Base-by-base conservation (phyloP, 2,888 invertebrate species). In the Andrena chrysosceles region DNA sequence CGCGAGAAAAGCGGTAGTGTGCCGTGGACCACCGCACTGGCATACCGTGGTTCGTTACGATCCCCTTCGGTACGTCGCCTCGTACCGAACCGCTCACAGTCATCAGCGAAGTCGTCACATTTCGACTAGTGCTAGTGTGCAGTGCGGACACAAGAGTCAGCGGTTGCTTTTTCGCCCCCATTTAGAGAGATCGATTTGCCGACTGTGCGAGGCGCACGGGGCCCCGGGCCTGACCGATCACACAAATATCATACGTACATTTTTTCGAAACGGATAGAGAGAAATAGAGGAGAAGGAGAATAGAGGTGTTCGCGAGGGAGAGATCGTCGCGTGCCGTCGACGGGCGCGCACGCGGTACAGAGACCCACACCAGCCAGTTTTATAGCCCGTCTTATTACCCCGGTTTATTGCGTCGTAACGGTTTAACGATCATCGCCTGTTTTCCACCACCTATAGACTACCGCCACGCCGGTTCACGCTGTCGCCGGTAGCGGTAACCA, bases 1-100 rank as follows among this genome's bases (percentile, higher is more conserved):
- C 93, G 95, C 95, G 95, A 95, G 94, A 94, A 95, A 95, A 96
- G 96, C 95, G 95, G 95, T 95, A 95, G 96, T 95, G 95, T 95
- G 95, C 95, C 95, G 95, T 95, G 95, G 95, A 95, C 95, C 95
- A 95, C 94, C 95, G 95, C 93, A 93, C 93, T 93, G 93, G 93
- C 93, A 93, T 93, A 93, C 93, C 93, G 93, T 93, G 93, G 92
- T 92, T 92, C 92, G 92, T 93, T 93, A 93, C 93, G 92, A 93
- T 92, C 90, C 91, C 91, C 90, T 92, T 90, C 91, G 56, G 90
- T 90, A 90, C 90, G 89, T 88, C 87, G 88, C 86, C 81, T 87
- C 87, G 88, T 85, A 88, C 82, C 49, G 82, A 80, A 75, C 83
- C 85, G 77, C 84, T 78, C 84, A 79, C 86, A 89, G 86, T 88